Evolutionary conservation across 2,797 vertebrate species (phyloP), one percentile per base, ranked within the genome.

Genomic region (Vultur gryphus): DNA sequence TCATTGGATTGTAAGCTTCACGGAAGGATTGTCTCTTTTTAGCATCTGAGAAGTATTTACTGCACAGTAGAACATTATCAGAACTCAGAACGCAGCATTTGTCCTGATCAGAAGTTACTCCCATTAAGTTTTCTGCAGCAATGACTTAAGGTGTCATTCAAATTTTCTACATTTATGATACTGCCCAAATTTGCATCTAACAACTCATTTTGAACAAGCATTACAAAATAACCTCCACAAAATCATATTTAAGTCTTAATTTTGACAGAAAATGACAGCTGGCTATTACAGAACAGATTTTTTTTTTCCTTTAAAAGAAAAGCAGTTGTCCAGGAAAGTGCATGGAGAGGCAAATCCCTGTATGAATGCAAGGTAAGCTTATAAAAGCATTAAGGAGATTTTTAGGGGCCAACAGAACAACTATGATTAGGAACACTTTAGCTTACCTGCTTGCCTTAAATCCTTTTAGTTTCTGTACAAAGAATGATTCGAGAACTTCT

Each of bases 381-480:
- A 29, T 29, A 31, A 66, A 78, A 62, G 15, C 58, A 49, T 11
- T 20, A 49, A 83, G 55, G 58, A 92, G 43, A 77, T 51, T 62
- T 62, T 91, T 24, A 71, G n/a, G 21, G 61, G 28, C 44, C 28
- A 86, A 26, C 8, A 44, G 54, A 64, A 59, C 28, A 43, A 5
- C 18, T 48, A 11, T 4, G 24, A 11, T 49, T 16, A 83, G 54
- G 55, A 89, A 83, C 43, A 55, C 25, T 54, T 23, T 0, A 69
- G 78, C 98, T 99, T 98, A 99, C 99, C 99, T 99, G 99, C 99
- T 99, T 93, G 99, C 99, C 98, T 99, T 99, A 98, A 99, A 99
- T 97, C 99, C 99, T 98, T 99, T 99, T 95, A 99, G 98, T 95
- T 99, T 99, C 99, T 99, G 99, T 98, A 99, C 99, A 97, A 99